Evolutionary conservation across 2,888 invertebrate genomes (phyloP), one percentile per base, ranked within the genome.

Genomic region (Ormyrus thymus): DNA sequence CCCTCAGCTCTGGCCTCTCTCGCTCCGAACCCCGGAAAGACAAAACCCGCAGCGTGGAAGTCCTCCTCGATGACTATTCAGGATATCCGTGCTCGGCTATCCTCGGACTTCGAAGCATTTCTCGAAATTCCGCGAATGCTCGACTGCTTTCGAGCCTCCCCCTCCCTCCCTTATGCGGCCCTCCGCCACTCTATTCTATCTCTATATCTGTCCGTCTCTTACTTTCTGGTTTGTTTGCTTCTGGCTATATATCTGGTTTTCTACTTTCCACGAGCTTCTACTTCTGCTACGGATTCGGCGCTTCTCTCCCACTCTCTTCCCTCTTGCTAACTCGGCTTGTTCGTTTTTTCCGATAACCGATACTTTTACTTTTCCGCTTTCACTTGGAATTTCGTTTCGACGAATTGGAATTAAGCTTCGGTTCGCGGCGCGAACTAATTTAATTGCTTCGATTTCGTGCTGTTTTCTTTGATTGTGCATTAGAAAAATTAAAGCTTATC

Each of bases 1-100:
- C 48, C 46, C 58, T 7, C n/a, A n/a, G n/a, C 58, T 51, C 59
- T 7, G 13, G 43, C 51, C 46, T 29, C 53, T 29, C 11, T 43
- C 15, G 11, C 51, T 29, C 3, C 46, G 50, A 53, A 9, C 5
- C 5, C 61, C 59, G 75, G 80, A 77, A 75, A 78, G 80, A 81
- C 82, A 79, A 82, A 82, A 81, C 66, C 71, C 69, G 77, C 66
- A 74, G 76, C 71, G 7, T 13, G 64, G 69, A 80, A 65, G 58
- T 70, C 58, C 69, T 29, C 72, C n/a, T 62, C 65, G 59, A 76
- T 70, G 73, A 58, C 69, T 64, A 13, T 58, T 62, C 76, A 48
- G 61, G 70, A 79, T 79, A 75, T 79, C 71, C 51, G 8, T 45
- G 29, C 15, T 65, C 15, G 66, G 6, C 43, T 50, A 48, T 51